Evolutionary conservation across 2,888 invertebrate species (phyloP).

Genomic region (Stramonita haemastoma): DNA sequence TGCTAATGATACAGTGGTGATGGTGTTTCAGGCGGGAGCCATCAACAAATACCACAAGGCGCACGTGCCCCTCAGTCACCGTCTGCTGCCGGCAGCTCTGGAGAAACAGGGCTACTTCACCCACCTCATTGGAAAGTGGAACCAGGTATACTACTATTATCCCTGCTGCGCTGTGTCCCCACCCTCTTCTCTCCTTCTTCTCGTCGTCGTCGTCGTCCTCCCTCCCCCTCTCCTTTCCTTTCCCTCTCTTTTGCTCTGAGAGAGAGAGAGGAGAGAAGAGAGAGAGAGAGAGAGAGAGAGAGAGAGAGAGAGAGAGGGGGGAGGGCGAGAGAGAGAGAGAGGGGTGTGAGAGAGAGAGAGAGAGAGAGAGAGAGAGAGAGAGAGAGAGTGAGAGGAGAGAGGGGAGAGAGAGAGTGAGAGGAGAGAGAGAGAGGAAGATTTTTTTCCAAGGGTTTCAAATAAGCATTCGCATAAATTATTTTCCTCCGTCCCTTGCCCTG

Average conservation of each 20-base stretch:
- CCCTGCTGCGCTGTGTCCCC: not conserved
- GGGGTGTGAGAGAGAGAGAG: too few relatives aligned
- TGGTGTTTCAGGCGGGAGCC: not conserved
- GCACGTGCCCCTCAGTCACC: not conserved
- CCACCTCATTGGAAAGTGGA: conserved; percentile 76
- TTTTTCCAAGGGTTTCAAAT: too few relatives aligned
- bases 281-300: not conserved
- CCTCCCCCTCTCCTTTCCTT: not conserved
- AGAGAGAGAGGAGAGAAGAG: not conserved
- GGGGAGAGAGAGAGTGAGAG: too few relatives aligned
- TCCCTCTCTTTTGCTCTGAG: not conserved
- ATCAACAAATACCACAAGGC: conserved; percentile 10
- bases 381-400: too few relatives aligned
- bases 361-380: too few relatives aligned
- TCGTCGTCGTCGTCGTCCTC: not conserved
- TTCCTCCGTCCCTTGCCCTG: too few relatives aligned
- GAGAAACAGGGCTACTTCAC: conserved; percentile 60
- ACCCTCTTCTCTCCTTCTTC: not conserved
- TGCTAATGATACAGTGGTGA: too few relatives aligned
- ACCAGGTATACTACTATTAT: conserved; percentile 66
- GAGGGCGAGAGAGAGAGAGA: too few relatives aligned
- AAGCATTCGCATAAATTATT: too few relatives aligned
- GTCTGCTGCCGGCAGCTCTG: not conserved
- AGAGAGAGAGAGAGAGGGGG: too few relatives aligned
- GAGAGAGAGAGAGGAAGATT: too few relatives aligned